Conservation (phyloP, 1,140 invertebrate species). For the Bradynema listronoti region DNA sequence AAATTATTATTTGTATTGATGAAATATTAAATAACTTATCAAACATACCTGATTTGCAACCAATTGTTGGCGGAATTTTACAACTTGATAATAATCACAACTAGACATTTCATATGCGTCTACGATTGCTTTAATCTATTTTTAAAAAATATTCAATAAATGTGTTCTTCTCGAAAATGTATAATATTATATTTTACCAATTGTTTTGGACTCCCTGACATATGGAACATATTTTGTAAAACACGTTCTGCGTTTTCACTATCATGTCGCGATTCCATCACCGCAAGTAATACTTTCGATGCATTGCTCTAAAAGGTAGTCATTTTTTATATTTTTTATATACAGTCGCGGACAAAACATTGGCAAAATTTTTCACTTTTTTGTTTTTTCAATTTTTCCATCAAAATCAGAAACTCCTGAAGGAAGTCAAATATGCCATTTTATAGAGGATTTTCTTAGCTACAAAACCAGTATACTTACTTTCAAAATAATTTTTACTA, state of each 20-base stretch:
- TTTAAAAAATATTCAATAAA: not conserved
- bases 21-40: no score
- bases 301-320: conserved; percentile 74
- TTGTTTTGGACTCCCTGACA: conserved; percentile 71
- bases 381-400: no score
- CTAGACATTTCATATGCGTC: conserved; percentile 53
- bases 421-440: no score
- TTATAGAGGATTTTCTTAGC: no score
- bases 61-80: conserved; percentile 37
- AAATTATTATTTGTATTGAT: no score
- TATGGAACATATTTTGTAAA: conserved; percentile 77
- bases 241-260: conserved; percentile 95
- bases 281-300: conserved; percentile 88
- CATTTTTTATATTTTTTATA: no score
- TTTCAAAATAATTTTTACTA: no score
- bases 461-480: no score
- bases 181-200: conserved; percentile 61
- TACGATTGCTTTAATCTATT: conserved; percentile 45
- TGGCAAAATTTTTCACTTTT: no score
- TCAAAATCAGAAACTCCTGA: no score
- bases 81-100: conserved; percentile 35
- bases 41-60: conserved; percentile 41
- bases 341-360: no score
- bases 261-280: conserved; percentile 92
- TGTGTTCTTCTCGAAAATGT: not conserved